A percentile compares a stretch with the other conserved stretches of the same genome.
Evolutionary conservation across 2,797 vertebrate genomes (phyloP).

Genomic region (Rhinoraja longicauda): DNA sequence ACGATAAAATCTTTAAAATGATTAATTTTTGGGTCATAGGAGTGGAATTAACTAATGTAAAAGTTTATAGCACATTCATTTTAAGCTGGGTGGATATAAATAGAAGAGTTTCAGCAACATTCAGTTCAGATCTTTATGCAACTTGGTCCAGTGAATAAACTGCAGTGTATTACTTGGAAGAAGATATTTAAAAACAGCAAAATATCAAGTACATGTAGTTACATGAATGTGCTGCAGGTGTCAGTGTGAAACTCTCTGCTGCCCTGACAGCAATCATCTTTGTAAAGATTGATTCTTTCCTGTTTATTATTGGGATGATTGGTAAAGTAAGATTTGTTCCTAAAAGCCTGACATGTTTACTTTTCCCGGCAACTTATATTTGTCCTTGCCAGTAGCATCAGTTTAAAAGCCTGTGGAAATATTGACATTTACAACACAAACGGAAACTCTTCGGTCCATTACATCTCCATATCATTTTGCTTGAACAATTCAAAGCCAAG

Average conservation of each 20-base stretch:
- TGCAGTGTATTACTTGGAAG: background rate
- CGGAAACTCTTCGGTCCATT: background rate
- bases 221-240: conserved; percentile 6
- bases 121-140: background rate
- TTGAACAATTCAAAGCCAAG: background rate
- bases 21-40: background rate
- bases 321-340: background rate
- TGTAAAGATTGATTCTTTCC: background rate
- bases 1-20: background rate
- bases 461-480: background rate
- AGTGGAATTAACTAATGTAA: background rate
- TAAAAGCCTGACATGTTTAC: background rate
- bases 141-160: background rate
- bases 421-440: background rate
- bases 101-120: background rate
- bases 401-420: background rate
- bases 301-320: background rate
- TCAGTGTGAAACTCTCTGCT: background rate
- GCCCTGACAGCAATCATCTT: background rate
- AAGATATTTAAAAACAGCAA: background rate
- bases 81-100: background rate
- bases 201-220: background rate
- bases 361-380: background rate
- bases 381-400: background rate
- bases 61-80: background rate